Evolutionary conservation across 2,113 vertebrate genomes (phyloP).

Genomic region (Maccullochella peelii): DNA sequence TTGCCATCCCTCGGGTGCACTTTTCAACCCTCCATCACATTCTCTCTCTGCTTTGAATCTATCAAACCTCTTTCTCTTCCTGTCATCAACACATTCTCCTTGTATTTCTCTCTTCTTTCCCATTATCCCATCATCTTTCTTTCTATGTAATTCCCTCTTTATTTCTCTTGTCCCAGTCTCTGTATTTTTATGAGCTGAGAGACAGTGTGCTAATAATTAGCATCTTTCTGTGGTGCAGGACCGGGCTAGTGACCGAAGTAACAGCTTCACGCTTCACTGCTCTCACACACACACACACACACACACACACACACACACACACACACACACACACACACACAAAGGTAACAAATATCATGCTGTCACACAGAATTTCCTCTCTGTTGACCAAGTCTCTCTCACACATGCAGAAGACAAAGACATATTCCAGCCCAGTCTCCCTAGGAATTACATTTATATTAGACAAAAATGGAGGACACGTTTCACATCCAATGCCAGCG

Average conservation of each 20-base stretch:
- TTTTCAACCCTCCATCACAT: conserved; percentile 24
- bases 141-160: conserved; percentile 21
- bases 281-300: neutral
- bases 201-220: conserved; percentile 56
- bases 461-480: neutral
- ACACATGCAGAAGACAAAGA: conserved; percentile 5
- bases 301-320: conserved; percentile 7
- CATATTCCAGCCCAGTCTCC: neutral
- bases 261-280: conserved; percentile 44
- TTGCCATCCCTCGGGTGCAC: conserved; percentile 16
- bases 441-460: neutral
- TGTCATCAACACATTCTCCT: conserved; percentile 8
- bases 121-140: conserved; percentile 1
- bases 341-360: conserved; percentile 27
- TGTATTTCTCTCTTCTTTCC: conserved; percentile 36
- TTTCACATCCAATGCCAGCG: neutral
- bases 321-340: conserved; percentile 14
- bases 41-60: conserved; percentile 38
- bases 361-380: conserved; percentile 44
- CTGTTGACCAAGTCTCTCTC: conserved; percentile 2
- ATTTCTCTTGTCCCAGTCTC: neutral
- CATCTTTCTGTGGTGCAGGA: conserved; percentile 39
- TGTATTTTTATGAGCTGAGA: conserved; percentile 54
- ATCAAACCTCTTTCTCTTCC: conserved; percentile 20
- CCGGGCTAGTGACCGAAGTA: conserved; percentile 34